These are phyloP conservation scores for Schlechtendalia chinensis DNA, from an alignment of 1,140 invertebrate species.

Conservation along the genomic window DNA sequence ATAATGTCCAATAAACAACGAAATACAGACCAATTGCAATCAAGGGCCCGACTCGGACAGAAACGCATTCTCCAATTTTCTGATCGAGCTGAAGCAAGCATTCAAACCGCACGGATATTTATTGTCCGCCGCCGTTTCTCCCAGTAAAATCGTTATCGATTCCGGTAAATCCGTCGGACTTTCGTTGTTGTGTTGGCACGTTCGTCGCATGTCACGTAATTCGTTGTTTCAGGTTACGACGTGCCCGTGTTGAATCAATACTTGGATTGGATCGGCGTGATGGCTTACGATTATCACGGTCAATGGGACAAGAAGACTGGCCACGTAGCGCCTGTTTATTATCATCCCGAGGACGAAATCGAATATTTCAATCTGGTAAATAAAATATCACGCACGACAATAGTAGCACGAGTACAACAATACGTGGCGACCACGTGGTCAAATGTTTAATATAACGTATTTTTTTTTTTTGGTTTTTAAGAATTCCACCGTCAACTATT, in stretches of 20 bases:
- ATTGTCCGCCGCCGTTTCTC: constrained; percentile 80
- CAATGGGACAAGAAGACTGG: constrained; percentile 82
- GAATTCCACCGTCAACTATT: constrained; percentile 86
- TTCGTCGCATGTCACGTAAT: too few relatives aligned
- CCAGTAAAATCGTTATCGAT: constrained; percentile 84
- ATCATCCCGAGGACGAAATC: constrained; percentile 72
- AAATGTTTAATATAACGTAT: too few relatives aligned
- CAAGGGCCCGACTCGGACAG: constrained; percentile 82
- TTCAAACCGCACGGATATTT: constrained; percentile 73
- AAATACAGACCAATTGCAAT: constrained; percentile 65
- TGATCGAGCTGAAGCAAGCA: constrained; percentile 70
- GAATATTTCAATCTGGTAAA: constrained; percentile 58
- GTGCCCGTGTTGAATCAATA: constrained; percentile 69
- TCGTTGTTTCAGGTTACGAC: constrained; percentile 72
- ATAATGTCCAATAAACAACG: constrained; percentile 44
- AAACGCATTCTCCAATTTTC: constrained; percentile 69
- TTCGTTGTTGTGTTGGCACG: too few relatives aligned
- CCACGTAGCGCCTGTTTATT: constrained; percentile 77
- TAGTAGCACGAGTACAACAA: too few relatives aligned
- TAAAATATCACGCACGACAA: constrained; percentile 22
- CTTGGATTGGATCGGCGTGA: constrained; percentile 84
- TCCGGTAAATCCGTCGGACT: constrained; percentile 56
- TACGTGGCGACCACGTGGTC: too few relatives aligned
- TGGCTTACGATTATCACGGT: constrained; percentile 85
- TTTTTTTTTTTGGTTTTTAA: constrained; percentile 58